phyloP scores from a whole-genome alignment of 2,797 vertebrate genomes.

The Odontamblyopus lacepedii region DNA sequence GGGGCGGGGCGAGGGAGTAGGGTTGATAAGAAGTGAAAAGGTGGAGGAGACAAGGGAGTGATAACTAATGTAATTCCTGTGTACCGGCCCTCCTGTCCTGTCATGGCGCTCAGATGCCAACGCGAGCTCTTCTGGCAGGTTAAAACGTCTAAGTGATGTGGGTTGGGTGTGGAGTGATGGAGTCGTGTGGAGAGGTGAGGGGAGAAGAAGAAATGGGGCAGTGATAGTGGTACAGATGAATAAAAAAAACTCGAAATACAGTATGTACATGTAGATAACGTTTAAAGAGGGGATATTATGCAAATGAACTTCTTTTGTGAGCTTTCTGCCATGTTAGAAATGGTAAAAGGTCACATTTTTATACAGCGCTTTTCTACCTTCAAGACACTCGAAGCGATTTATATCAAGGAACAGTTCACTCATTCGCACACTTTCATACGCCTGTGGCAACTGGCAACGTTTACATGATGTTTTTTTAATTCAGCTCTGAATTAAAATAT shows the following conservation, averaged over 20 bases:
- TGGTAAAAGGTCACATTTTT: too few relatives aligned
- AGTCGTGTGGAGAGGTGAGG: slow-evolving; percentile 61
- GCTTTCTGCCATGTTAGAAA: too few relatives aligned
- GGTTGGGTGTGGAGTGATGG: slow-evolving; percentile 23
- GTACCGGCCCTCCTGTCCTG: slow-evolving; percentile 85
- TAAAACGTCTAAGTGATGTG: slow-evolving; percentile 30
- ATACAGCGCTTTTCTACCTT: too few relatives aligned
- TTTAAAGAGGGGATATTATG: too few relatives aligned
- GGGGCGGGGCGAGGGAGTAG: slow-evolving; percentile 22
- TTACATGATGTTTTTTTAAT: too few relatives aligned
- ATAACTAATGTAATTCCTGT: slow-evolving; percentile 96
- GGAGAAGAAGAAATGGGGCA: slow-evolving; percentile 75
- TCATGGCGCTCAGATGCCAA: slow-evolving; percentile 64
- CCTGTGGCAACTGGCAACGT: too few relatives aligned
- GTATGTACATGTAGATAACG: too few relatives aligned
- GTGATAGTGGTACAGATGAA: slow-evolving; percentile 43
- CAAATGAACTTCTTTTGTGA: too few relatives aligned
- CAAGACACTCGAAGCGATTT: too few relatives aligned
- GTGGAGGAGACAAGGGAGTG: slow-evolving; percentile 84
- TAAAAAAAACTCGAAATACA: not conserved
- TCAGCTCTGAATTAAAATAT: too few relatives aligned
- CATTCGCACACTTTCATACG: too few relatives aligned
- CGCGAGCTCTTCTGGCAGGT: slow-evolving; percentile 18
- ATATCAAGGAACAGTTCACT: too few relatives aligned
- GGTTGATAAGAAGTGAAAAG: slow-evolving; percentile 77